Conservation (phyloP, 1,140 invertebrate species). For the Drosophila navojoa region DNA sequence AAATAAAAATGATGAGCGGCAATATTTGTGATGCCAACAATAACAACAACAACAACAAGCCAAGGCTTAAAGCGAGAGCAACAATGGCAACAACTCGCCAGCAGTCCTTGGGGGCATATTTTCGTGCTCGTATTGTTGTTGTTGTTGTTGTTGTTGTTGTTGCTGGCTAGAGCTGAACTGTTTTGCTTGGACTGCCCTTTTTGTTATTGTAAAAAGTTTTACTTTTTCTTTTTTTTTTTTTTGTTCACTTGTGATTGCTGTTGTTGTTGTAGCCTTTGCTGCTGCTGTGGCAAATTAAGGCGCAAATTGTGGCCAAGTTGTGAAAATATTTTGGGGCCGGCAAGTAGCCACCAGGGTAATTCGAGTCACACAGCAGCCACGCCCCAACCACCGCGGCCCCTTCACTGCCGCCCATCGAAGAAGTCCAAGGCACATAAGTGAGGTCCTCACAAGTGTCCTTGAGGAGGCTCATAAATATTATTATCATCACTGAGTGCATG, state of each 20-base stretch:
- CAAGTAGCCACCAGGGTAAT: constrained; percentile 78
- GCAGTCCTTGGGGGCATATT: constrained; percentile 74
- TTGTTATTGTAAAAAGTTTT: constrained; percentile 71
- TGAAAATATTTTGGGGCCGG: constrained; percentile 53
- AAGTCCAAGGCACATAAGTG: constrained; percentile 38
- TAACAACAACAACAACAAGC: constrained; percentile 30
- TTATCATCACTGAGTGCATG: constrained; percentile 69
- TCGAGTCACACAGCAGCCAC: constrained; percentile 20
- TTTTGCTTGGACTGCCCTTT: constrained; percentile 26
- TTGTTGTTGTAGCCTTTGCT: constrained; percentile 19
- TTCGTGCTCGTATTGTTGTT: constrained; percentile 5
- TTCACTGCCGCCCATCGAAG: not conserved
- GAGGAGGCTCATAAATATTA: constrained; percentile 80
- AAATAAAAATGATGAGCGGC: constrained; percentile 80
- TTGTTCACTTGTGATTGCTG: constrained; percentile 38
- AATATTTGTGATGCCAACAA: constrained; percentile 61
- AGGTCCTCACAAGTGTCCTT: constrained; percentile 66
- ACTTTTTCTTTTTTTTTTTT: constrained; percentile 50
- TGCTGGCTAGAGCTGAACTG: constrained; percentile 26
- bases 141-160: constrained; percentile 19
- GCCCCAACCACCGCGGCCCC: not conserved
- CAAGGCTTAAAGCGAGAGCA: constrained; percentile 10
- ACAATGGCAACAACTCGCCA: constrained; percentile 37
- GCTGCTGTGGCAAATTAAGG: constrained; percentile 72
- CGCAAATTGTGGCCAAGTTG: constrained; percentile 80